phyloP scores from a whole-genome alignment of 2,888 invertebrate species.

The Microctonus hyperodae region DNA sequence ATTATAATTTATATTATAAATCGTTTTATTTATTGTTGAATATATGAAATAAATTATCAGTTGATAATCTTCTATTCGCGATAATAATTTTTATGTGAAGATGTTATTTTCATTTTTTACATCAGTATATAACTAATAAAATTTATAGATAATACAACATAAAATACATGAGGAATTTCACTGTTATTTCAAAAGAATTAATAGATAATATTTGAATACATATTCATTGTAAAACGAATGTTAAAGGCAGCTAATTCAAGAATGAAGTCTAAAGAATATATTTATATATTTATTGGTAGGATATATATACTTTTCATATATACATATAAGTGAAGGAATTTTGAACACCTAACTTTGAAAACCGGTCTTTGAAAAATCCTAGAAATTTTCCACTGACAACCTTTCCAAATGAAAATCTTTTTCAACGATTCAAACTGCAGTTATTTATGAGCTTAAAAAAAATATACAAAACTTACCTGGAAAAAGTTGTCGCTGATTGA shows the following conservation, averaged over 20 bases:
- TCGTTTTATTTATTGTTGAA: too few relatives aligned
- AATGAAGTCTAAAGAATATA: too few relatives aligned
- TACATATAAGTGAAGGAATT: background rate
- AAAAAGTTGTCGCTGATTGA: constrained; percentile 32
- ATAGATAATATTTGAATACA: background rate
- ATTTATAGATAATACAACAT: background rate
- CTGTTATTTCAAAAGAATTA: background rate
- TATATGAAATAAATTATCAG: too few relatives aligned
- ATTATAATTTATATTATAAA: too few relatives aligned
- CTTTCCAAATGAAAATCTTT: background rate
- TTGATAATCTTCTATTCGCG: too few relatives aligned
- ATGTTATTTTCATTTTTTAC: too few relatives aligned
- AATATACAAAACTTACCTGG: constrained; percentile 33
- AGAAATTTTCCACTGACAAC: background rate
- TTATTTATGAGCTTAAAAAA: background rate
- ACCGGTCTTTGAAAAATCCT: background rate
- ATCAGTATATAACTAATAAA: too few relatives aligned
- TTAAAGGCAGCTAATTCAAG: too few relatives aligned
- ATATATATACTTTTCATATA: background rate
- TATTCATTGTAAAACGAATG: too few relatives aligned
- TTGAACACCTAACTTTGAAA: background rate
- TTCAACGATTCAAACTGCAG: background rate
- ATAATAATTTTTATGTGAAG: too few relatives aligned
- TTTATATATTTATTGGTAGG: background rate
- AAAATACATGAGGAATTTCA: background rate